Evolutionary conservation across 2,797 vertebrate genomes (phyloP).

Genomic region (Sebastes diploproa): DNA sequence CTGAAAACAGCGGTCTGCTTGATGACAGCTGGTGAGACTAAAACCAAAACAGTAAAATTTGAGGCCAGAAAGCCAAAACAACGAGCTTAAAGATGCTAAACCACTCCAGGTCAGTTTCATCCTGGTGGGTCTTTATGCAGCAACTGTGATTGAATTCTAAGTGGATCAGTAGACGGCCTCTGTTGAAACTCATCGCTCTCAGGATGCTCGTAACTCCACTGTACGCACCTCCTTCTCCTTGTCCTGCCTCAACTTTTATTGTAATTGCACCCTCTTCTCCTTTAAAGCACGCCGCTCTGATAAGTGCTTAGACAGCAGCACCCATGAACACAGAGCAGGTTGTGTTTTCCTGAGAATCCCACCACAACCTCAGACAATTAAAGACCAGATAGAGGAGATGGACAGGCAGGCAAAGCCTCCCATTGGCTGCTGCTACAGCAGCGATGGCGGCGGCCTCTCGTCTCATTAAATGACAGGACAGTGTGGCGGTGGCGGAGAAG

Average conservation of each 20-base stretch:
- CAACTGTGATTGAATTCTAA: neutral
- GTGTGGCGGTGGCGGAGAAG: conserved; percentile 12
- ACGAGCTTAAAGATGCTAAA: neutral
- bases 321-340: neutral
- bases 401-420: neutral
- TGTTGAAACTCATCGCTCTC: conserved; percentile 5
- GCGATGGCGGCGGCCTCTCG: neutral
- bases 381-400: neutral
- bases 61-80: neutral
- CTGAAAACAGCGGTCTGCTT: no score
- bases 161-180: neutral
- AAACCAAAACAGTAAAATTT: neutral
- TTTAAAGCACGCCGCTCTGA: neutral
- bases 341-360: neutral
- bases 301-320: neutral
- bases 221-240: neutral
- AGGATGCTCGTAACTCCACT: neutral
- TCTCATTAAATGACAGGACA: conserved; percentile 28
- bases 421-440: conserved; percentile 6
- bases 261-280: neutral
- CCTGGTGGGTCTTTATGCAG: neutral
- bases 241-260: conserved; percentile 4
- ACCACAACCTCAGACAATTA: neutral
- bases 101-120: neutral
- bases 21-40: neutral